Evolutionary conservation across 2,113 vertebrate species (phyloP).

Genomic region (Pelecanus crispus): DNA sequence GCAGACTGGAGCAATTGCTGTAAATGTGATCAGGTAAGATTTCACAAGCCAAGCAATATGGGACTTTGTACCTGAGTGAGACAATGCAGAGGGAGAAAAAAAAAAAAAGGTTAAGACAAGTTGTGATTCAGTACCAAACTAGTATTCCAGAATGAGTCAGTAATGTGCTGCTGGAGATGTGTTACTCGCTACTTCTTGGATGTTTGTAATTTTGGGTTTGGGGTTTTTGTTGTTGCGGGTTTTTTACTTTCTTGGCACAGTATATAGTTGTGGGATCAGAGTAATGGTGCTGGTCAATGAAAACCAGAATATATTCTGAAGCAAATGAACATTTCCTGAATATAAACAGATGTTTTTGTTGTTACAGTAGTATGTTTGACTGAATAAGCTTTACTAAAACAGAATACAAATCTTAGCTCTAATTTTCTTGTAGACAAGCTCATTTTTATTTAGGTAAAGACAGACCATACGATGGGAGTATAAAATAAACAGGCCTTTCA

Average conservation of each 20-base stretch:
- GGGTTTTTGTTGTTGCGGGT: fast-evolving
- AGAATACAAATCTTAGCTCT: neutral
- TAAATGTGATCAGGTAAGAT: neutral
- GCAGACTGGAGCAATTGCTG: neutral
- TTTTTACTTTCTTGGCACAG: neutral
- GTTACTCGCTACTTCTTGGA: neutral
- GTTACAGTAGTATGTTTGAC: neutral
- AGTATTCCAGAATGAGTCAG: neutral
- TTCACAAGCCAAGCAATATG: neutral
- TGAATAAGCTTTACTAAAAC: neutral
- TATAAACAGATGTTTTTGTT: neutral
- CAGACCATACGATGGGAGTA: neutral
- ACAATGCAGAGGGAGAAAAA: neutral
- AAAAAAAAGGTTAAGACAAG: neutral
- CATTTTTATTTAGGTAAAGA: neutral
- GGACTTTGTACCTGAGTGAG: neutral
- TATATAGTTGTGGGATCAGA: neutral
- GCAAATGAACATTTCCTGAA: neutral
- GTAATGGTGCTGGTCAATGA: neutral
- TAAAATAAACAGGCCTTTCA: neutral
- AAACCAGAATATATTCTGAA: neutral
- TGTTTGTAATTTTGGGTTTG: neutral
- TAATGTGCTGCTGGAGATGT: neutral
- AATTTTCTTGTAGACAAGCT: neutral
- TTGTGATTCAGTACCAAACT: neutral